Percentiles rank a stretch among this genome's conserved stretches.
Conservation (phyloP, 2,797 vertebrate genomes). For the Ficedula albicollis region DNA sequence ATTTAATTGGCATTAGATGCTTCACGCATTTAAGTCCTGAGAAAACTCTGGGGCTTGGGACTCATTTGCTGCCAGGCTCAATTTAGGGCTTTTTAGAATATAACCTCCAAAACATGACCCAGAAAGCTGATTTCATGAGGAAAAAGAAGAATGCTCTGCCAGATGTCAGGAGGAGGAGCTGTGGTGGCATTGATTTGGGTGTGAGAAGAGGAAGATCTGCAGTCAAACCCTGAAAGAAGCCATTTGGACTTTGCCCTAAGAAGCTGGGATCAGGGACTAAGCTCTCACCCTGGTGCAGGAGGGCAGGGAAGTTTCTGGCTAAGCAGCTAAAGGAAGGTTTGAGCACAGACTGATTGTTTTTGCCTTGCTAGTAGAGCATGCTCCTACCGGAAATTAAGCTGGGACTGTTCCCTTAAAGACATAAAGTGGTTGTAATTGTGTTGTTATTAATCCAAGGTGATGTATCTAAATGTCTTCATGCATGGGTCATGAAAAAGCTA, state of each 20-base stretch:
- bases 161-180: neutral
- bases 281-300: neutral
- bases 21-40: neutral
- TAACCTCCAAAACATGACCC: neutral
- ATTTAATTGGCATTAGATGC: neutral
- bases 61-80: neutral
- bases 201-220: neutral
- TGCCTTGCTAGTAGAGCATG: neutral
- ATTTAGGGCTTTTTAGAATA: neutral
- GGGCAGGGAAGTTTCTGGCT: neutral
- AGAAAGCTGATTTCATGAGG: neutral
- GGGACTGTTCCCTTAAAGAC: neutral
- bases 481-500: neutral
- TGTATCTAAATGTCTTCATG: neutral
- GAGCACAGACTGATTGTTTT: neutral
- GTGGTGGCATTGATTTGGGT: neutral
- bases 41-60: neutral
- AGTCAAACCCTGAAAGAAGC: neutral
- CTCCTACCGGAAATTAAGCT: neutral
- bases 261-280: neutral
- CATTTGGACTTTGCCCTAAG: accelerated
- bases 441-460: neutral
- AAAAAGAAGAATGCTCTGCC: neutral
- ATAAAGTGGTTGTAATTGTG: slow-evolving; percentile 1
- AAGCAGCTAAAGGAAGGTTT: neutral